Conservation (phyloP, 2,113 vertebrate species). For the Cynopterus brachyotis region DNA sequence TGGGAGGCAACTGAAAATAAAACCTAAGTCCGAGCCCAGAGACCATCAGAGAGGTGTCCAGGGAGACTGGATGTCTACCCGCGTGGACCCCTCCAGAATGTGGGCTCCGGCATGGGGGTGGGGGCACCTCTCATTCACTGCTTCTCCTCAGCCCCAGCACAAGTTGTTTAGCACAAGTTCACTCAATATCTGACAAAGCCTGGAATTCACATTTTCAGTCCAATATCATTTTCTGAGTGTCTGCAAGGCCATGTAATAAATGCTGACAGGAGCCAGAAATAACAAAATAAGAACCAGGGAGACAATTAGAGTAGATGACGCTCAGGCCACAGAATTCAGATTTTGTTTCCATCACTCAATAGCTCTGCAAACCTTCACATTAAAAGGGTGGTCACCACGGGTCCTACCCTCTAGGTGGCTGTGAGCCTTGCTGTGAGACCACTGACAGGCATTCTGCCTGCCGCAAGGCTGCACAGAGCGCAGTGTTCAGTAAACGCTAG, state of each 20-base stretch:
- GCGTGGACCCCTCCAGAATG: background rate
- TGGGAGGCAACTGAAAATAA: background rate
- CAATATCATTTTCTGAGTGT: background rate
- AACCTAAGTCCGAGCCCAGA: background rate
- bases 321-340: background rate
- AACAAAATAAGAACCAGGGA: background rate
- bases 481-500: background rate
- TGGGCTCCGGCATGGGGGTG: background rate
- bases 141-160: background rate
- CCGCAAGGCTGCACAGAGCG: background rate
- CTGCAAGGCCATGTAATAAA: background rate
- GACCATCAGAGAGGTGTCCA: background rate
- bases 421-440: background rate
- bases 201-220: background rate
- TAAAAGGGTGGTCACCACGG: background rate
- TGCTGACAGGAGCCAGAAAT: background rate
- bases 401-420: background rate
- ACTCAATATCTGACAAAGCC: background rate
- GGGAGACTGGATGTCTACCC: background rate
- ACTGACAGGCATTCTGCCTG: background rate
- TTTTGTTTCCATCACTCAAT: background rate
- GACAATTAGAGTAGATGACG: background rate
- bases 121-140: background rate
- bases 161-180: accelerated
- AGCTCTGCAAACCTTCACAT: background rate